phyloP scores from a whole-genome alignment of 2,888 invertebrate genomes.

The Sinohyriopsis cumingii region DNA sequence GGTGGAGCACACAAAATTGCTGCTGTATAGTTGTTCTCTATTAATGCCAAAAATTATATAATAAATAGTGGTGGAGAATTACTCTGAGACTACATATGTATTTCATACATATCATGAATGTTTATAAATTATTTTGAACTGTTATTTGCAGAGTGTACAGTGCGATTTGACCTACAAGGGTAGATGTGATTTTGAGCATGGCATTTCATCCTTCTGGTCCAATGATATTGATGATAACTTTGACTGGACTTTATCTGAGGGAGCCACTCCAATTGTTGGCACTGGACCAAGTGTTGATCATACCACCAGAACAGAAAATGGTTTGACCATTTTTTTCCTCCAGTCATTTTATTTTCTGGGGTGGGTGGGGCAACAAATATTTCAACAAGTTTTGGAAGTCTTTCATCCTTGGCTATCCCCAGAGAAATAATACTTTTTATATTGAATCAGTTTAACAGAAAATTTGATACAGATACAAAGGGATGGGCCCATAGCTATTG shows the following conservation, averaged over 20 bases:
- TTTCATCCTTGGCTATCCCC: too few species aligned
- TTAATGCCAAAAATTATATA: background rate
- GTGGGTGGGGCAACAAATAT: conserved; percentile 1
- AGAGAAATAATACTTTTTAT: too few species aligned
- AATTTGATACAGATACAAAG: too few species aligned
- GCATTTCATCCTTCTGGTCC: conserved; percentile 75
- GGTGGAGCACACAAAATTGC: too few species aligned
- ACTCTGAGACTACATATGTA: too few species aligned
- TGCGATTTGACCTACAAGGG: conserved; percentile 45
- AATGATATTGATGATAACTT: conserved; percentile 57
- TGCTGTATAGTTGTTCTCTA: background rate
- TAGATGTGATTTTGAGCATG: conserved; percentile 61
- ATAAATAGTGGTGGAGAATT: background rate
- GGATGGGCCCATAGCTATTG: too few species aligned
- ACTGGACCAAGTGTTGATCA: conserved; percentile 62
- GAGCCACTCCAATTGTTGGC: conserved; percentile 54
- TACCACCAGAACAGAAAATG: conserved; percentile 43
- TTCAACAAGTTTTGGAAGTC: too few species aligned
- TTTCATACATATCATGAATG: background rate
- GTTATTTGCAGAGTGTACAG: conserved; percentile 15
- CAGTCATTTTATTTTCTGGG: conserved; percentile 1
- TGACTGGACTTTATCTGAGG: conserved; percentile 56
- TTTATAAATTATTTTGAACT: background rate
- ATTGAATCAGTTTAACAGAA: too few species aligned
- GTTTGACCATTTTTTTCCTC: conserved; percentile 23